Conservation (phyloP, 2,888 invertebrate species). For the Tanypteryx hageni region DNA sequence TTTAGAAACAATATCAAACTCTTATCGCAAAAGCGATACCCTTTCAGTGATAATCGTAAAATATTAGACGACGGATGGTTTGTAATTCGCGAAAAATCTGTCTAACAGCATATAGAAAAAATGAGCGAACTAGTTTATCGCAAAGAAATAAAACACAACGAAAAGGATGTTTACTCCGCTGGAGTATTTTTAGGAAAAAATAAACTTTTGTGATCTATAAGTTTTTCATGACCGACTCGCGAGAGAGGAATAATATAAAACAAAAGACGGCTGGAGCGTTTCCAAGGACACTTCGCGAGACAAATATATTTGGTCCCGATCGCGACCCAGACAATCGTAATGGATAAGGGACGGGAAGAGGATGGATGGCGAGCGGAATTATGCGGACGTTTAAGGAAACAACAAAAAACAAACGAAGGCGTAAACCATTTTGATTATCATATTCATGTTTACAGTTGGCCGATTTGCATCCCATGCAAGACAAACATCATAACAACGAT, state of each 20-base stretch:
- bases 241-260: neutral
- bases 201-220: neutral
- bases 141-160: too few relatives aligned
- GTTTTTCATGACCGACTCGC: slow-evolving; percentile 16
- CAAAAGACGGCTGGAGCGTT: neutral
- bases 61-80: too few relatives aligned
- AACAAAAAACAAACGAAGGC: neutral
- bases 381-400: neutral
- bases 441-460: slow-evolving; percentile 5
- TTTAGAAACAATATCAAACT: too few relatives aligned
- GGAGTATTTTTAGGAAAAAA: neutral
- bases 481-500: too few relatives aligned
- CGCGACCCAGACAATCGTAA: neutral
- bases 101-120: too few relatives aligned
- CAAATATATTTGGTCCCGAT: neutral
- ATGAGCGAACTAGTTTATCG: too few relatives aligned
- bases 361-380: neutral
- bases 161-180: neutral
- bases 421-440: neutral
- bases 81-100: too few relatives aligned
- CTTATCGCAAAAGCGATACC: too few relatives aligned
- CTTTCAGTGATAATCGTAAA: too few relatives aligned
- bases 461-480: neutral
- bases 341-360: neutral
- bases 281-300: neutral